A percentile compares a stretch with the other conserved stretches of the same genome.
Evolutionary conservation across 2,888 invertebrate species (phyloP).

Genomic region (Napeogenes sylphis): DNA sequence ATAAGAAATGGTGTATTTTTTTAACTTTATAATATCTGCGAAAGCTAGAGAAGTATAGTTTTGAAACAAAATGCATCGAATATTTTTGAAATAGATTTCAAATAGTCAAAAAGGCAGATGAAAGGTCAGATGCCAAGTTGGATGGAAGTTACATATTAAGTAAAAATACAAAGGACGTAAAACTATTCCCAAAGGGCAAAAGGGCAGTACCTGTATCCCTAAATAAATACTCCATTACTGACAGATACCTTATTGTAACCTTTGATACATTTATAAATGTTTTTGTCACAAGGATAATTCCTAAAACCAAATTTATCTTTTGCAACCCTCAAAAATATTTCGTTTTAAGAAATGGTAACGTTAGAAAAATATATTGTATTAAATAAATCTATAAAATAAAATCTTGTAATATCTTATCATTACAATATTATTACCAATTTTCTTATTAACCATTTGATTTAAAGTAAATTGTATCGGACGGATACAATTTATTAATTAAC

Average conservation of each 20-base stretch:
- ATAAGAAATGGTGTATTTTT: too few relatives aligned
- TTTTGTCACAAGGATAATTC: constrained; percentile 15
- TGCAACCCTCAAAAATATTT: constrained; percentile 1
- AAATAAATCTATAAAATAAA: too few relatives aligned
- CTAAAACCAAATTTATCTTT: constrained; percentile 18
- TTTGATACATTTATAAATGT: constrained; percentile 20
- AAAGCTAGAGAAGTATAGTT: neutral
- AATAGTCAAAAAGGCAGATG: neutral
- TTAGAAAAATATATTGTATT: too few relatives aligned
- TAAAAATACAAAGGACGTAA: constrained; percentile 25
- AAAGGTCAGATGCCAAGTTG: constrained; percentile 5
- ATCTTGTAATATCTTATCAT: too few relatives aligned
- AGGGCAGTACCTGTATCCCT: constrained; percentile 19
- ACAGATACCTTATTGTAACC: constrained; percentile 26
- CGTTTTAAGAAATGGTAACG: too few relatives aligned
- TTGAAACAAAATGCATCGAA: too few relatives aligned
- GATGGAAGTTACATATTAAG: constrained; percentile 12
- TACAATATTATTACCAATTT: constrained; percentile 44
- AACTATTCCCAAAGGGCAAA: constrained; percentile 23
- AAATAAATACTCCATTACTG: constrained; percentile 30
- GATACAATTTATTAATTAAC: constrained; percentile 67
- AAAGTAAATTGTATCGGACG: constrained; percentile 46
- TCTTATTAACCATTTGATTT: constrained; percentile 48
- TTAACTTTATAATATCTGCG: neutral
- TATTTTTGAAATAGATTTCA: too few relatives aligned